Base-by-base conservation (phyloP, 2,797 vertebrate genomes). In the Eutrigla gurnardus region DNA sequence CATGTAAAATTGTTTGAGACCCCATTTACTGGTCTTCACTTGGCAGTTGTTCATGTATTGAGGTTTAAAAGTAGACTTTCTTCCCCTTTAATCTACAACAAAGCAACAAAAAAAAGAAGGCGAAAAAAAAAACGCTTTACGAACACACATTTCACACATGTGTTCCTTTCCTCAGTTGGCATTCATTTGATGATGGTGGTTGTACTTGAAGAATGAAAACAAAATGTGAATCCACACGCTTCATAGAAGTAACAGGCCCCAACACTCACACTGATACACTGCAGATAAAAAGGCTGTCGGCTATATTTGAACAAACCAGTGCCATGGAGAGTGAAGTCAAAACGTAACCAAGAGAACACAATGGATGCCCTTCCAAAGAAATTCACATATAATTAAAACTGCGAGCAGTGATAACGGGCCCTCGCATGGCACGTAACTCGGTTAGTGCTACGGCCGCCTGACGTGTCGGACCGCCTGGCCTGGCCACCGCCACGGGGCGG, bases 11-110 rank as follows among this genome's bases (percentile, higher is more conserved):
- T 9, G 57, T 59, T 15, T 49, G 49, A 55, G 50, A 86, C 53
- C 82, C 70, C 75, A 81, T 83, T 73, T 84, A 85, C 78, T 64
- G 70, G 80, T 69, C 79, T 81, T 79, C 65, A 59, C 49, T 70
- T 83, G 63, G 63, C 60, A 77, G 6, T 78, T 85, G 50, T 71
- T 77, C 32, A 75, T 57, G 63, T 18, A 25, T 62, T 76, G 45
- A 62, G 62, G 62, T 73, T 87, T 76, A 69, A 72, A 79, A 85
- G 54, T 39, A 43, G 55, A 74, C 66, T 68, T 78, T 76, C 39
- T 39, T 65, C 46, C 82, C 66, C 68, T 91, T 79, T 77, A 84
- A 90, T 87, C 70, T 67, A 36, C 37, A 25, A 58, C 60, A 65
- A 46, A 53, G 43, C n/a, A n/a, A n/a, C n/a, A n/a, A n/a, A n/a